Evolutionary conservation across 2,888 invertebrate species (phyloP), one percentile per base, ranked within the genome.

Genomic region (Slavum lentiscoides): DNA sequence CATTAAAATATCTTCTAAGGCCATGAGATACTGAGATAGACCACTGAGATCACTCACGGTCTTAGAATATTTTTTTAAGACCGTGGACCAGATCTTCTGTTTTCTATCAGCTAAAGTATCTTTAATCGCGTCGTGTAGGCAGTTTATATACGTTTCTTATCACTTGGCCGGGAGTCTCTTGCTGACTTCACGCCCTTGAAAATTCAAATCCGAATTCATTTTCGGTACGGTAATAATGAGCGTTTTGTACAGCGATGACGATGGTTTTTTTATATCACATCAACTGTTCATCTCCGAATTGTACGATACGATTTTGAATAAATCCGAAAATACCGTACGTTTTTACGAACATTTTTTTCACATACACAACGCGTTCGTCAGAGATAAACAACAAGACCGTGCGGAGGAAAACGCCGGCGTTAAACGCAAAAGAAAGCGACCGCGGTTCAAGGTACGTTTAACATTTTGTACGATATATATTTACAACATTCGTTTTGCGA

Each of bases 181-280:
- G n/a, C n/a, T n/a, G n/a, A n/a, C n/a, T n/a, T n/a, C n/a, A n/a
- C n/a, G n/a, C n/a, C n/a, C n/a, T n/a, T n/a, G 30, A 30, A 30
- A 30, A 30, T 30, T 30, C 30, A 30, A 30, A 4, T 4, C 4
- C 30, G 30, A 30, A 30, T 30, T 30, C 19, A 7, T 55, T 19
- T 55, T 55, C 6, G 4, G 0, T 15, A 21, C 21, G 11, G 5
- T 5, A 19, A 58, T 2, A 17, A 89, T 89, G 89, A 88, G 88
- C 84, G 83, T 88, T 64, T 83, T 88, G 80, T 85, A 85, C 75
- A 83, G 84, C 43, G 85, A 85, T 68, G 84, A 86, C 17, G 85
- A 86, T 62, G 89, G 89, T 39, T 88, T 87, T 86, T 86, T 89
- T 62, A 85, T 90, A 84, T 89, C 89, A 17, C 89, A 89, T 84